phyloP scores from a whole-genome alignment of 2,113 vertebrate species.

The Ochotona princeps region DNA sequence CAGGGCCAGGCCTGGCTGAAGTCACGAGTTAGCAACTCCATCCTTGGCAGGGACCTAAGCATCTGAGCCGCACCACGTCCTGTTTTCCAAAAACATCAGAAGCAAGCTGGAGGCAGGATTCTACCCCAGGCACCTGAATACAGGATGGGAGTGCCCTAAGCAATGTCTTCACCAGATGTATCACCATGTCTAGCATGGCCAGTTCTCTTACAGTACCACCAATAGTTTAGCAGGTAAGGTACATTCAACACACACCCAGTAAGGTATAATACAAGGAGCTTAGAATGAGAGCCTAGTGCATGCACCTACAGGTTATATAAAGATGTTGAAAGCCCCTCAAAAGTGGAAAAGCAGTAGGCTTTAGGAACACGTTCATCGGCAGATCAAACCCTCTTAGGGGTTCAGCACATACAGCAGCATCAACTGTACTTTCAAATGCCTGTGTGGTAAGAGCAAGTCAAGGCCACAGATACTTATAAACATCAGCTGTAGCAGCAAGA shows the following conservation, averaged over 20 bases:
- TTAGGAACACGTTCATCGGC: not conserved
- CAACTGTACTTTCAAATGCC: constrained; percentile 18
- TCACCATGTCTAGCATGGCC: no score
- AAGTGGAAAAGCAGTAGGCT: not conserved
- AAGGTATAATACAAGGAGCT: not conserved
- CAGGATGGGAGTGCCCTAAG: no score
- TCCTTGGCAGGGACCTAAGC: no score
- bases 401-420: not conserved
- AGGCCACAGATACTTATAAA: constrained; percentile 20
- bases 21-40: no score
- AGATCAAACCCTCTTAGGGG: not conserved
- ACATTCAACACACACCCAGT: not conserved
- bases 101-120: no score
- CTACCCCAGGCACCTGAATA: no score
- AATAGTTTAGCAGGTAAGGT: not conserved
- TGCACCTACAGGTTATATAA: not conserved
- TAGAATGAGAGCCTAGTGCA: not conserved
- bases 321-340: not conserved
- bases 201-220: not conserved
- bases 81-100: no score
- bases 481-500: constrained; percentile 10
- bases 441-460: not conserved
- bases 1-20: no score
- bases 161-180: no score
- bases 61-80: no score